Evolutionary conservation across 1,140 invertebrate species (phyloP).

Genomic region (Phymorhynchus buccinoides): DNA sequence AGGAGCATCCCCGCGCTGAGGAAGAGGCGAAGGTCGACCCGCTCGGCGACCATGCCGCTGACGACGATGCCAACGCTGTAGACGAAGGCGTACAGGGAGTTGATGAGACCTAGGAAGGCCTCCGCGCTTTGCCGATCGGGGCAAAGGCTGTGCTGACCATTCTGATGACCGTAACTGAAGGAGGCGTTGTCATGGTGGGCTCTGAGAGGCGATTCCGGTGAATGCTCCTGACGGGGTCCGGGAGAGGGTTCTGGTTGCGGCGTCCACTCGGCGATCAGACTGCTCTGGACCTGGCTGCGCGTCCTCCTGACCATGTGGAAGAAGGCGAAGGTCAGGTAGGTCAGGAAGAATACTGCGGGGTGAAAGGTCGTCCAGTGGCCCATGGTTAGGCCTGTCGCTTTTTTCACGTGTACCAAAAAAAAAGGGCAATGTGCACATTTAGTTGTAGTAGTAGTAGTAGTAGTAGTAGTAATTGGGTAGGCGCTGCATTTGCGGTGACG

Average conservation of each 20-base stretch:
- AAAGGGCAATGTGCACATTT: no score
- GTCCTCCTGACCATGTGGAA: constrained; percentile 22
- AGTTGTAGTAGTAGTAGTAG: no score
- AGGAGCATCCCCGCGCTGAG: constrained; percentile 18
- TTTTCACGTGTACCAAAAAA: no score
- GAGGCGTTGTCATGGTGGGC: background rate
- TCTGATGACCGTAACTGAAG: no score
- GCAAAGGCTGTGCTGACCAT: constrained; percentile 69
- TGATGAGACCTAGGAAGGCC: constrained; percentile 74
- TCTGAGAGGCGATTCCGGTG: no score
- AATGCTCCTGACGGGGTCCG: no score
- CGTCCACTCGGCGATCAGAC: constrained; percentile 18
- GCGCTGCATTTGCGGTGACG: no score
- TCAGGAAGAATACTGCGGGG: constrained; percentile 11
- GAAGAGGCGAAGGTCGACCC: constrained; percentile 15
- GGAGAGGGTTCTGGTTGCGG: background rate
- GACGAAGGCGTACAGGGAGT: constrained; percentile 75
- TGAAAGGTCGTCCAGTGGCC: constrained; percentile 7
- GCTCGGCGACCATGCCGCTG: constrained; percentile 22
- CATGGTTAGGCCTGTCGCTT: no score
- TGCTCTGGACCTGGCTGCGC: constrained; percentile 22
- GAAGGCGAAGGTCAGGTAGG: constrained; percentile 7
- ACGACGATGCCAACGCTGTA: constrained; percentile 71
- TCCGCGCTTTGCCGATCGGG: constrained; percentile 67
- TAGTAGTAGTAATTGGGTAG: no score